Evolutionary conservation across 2,113 vertebrate species (phyloP), one percentile per base, ranked within the genome.

Genomic region (Sterna hirundo): DNA sequence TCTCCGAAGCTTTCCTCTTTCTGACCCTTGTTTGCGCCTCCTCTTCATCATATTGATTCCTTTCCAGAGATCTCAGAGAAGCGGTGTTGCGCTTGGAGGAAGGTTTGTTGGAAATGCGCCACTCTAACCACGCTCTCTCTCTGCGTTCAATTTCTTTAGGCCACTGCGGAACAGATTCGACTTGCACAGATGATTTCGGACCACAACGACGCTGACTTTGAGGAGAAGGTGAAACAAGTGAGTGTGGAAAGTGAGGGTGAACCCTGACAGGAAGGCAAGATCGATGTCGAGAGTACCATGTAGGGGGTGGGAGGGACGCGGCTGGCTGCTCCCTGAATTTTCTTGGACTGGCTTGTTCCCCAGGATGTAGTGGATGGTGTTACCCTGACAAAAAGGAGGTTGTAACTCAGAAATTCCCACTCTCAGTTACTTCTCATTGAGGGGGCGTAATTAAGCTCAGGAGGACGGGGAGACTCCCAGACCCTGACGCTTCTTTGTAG

Each of bases 171-270:
- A 98, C 99, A 99, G 97, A 99, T 99, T 97, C 98, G 99, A 98
- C 99, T 99, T 94, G 99, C 99, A 95, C 99, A 99, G 99, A 99
- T 99, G 99, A 99, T 99, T 98, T 99, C 99, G 61, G 99, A 99
- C 98, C 99, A 99, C 98, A 99, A 99, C 29, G 99, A 99, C 88
- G 99, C 99, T 96, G 99, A 99, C 98, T 99, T 99, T 98, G 99
- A 99, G 96, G 99, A 99, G 97, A 99, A 99, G 95, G 99, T 99
- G 97, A 99, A 99, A 98, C 99, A 99, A 98, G 99, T 99, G 96
- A 98, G 98, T 98, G 10, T 66, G 30, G 40, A 20, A 55, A 51
- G 46, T 2, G 29, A 42, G 40, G 62, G 23, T 18, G 62, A 40
- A 34, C 29, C 8, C 60, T 40, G 36, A 40, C 3, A 4, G 32